These are phyloP conservation scores for Neocrepidodera transversa DNA, from an alignment of 2,888 invertebrate species.

Conservation along the genomic window DNA sequence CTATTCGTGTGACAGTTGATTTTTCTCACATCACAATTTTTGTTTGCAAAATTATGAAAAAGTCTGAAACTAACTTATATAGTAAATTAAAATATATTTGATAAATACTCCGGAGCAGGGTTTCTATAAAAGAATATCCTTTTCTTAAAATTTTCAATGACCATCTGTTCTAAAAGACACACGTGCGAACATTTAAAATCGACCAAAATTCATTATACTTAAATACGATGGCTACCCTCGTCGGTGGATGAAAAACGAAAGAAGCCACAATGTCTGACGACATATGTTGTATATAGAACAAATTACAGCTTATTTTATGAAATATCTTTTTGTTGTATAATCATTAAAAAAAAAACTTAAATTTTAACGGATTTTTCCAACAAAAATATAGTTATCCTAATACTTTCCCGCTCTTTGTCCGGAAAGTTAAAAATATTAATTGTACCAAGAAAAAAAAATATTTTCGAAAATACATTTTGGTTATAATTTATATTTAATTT, in stretches of 20 bases:
- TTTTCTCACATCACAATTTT: too few relatives aligned
- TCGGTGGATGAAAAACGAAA: conserved; percentile 11
- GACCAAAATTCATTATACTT: conserved; percentile 27
- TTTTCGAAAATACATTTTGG: too few relatives aligned
- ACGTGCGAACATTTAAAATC: conserved; percentile 29
- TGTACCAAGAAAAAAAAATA: too few relatives aligned
- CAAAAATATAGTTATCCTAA: too few relatives aligned
- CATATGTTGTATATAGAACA: conserved; percentile 28
- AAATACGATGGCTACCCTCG: conserved; percentile 24
- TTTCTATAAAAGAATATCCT: not conserved
- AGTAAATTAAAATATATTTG: too few relatives aligned
- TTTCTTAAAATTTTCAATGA: not conserved
- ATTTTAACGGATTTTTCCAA: conserved; percentile 13
- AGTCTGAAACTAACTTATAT: too few relatives aligned
- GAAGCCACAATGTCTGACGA: conserved; percentile 27
- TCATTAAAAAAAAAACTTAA: conserved; percentile 7
- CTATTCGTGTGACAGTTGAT: too few relatives aligned
- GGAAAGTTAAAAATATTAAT: too few relatives aligned
- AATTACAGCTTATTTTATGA: conserved; percentile 24
- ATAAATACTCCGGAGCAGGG: too few relatives aligned
- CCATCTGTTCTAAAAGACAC: conserved; percentile 24
- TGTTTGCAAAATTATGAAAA: too few relatives aligned
- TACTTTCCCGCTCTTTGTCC: too few relatives aligned
- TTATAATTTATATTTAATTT: too few relatives aligned
- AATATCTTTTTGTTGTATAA: conserved; percentile 20